Base-by-base conservation (phyloP, 23 tunicate species). In the Oikopleura dioica region DNA sequence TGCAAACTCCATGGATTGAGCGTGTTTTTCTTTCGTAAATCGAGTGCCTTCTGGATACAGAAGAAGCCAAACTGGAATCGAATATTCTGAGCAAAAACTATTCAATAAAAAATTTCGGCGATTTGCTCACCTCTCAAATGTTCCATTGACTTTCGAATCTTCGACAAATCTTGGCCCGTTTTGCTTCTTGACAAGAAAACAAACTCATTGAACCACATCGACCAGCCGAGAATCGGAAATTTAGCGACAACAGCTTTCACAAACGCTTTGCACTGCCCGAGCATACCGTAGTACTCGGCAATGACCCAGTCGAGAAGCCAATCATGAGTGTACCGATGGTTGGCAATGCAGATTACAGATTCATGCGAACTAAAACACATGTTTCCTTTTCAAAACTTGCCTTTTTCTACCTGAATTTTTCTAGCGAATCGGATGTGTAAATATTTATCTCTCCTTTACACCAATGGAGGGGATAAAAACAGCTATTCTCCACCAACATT, bases 191-290 rank as follows among this genome's bases (percentile, higher is more conserved):
- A 63, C 72, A 63, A 63, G 26, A 63, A 63, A 4, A 24, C 30
- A 28, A 21, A 63, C 26, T 63, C 72, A 28, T 63, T 63, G 33
- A 63, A 63, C 72, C 72, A 63, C 72, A 63, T 63, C 33, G 72
- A 63, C 72, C 72, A 63, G 32, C 72, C 72, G 2, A 63, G 16
- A 63, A 63, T 63, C 33, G 72, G 72, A 28, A 16, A 63, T 63
- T 28, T 63, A 31, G 72, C 72, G 2, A 63, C 72, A 16, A 28
- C 2, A 2, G 72, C 72, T 63, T 63, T 63, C 2, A 63, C 26
- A 28, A 63, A 63, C 32, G 72, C 72, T 63, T 63, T 63, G 33
- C 72, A 63, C 26, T 63, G 72, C 5, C 72, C 72, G 30, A 63
- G 33, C 72, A 63, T 63, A 63, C 26, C 33, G 26, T 63, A 63